Conservation (phyloP, 2,113 vertebrate species). For the Mola mola region DNA sequence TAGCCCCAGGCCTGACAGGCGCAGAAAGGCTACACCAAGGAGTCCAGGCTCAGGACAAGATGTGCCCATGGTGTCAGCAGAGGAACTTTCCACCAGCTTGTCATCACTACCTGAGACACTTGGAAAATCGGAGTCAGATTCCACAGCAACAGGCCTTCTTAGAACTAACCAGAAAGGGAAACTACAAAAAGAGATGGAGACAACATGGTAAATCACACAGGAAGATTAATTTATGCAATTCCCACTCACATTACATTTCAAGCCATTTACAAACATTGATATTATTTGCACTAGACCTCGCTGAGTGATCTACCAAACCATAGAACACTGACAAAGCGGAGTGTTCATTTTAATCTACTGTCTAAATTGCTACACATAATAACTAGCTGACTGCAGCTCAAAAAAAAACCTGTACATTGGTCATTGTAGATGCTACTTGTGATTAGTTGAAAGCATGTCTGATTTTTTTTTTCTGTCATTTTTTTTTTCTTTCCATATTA, state of each 20-base stretch:
- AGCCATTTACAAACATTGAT: background rate
- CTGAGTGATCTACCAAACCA: too few species aligned
- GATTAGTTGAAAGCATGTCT: too few species aligned
- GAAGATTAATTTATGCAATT: background rate
- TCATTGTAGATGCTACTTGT: too few species aligned
- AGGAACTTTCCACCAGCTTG: constrained; percentile 88
- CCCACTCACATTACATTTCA: background rate
- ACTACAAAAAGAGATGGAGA: constrained; percentile 79
- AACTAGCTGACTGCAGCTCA: too few species aligned
- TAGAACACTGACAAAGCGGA: too few species aligned
- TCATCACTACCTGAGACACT: constrained; percentile 86
- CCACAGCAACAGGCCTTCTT: constrained; percentile 74
- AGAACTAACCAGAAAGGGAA: constrained; percentile 83
- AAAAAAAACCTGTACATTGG: too few species aligned
- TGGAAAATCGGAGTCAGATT: constrained; percentile 78
- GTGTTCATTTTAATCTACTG: too few species aligned
- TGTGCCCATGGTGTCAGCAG: constrained; percentile 89
- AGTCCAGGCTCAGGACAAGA: constrained; percentile 72
- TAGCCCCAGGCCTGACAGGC: constrained; percentile 78
- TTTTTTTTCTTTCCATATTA: too few species aligned
- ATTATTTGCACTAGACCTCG: too few species aligned
- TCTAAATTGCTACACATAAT: too few species aligned
- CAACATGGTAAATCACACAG: constrained; percentile 57
- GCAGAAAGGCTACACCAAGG: constrained; percentile 58
- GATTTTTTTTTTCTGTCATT: too few species aligned